A percentile compares a stretch with the other conserved stretches of the same genome.
phyloP scores from a whole-genome alignment of 2,888 invertebrate genomes.

The Drosophila gaucha region DNA sequence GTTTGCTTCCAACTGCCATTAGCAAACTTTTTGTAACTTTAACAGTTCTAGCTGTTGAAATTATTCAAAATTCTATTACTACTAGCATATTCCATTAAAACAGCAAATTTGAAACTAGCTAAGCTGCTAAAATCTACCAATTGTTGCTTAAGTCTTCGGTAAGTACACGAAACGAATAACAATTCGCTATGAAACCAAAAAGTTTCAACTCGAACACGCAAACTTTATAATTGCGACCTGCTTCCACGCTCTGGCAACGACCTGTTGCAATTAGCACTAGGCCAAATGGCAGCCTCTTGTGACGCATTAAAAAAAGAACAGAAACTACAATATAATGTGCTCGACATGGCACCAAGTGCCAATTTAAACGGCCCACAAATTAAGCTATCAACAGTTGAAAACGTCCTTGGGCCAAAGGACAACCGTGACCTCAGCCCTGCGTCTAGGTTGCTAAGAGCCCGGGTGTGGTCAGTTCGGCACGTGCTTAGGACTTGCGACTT shows the following conservation, averaged over 20 bases:
- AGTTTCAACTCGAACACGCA: constrained; percentile 6
- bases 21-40: too few relatives aligned
- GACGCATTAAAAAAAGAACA: constrained; percentile 11
- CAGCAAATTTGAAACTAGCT: neutral
- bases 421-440: too few relatives aligned
- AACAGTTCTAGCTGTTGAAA: neutral
- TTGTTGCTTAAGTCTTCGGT: neutral
- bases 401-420: neutral
- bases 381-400: constrained; percentile 27
- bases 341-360: constrained; percentile 19
- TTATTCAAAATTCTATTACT: neutral
- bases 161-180: constrained; percentile 9
- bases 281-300: constrained; percentile 12
- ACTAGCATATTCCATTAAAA: neutral
- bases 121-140: neutral
- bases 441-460: constrained; percentile 8
- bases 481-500: constrained; percentile 34
- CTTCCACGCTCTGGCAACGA: neutral
- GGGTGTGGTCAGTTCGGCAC: constrained; percentile 39
- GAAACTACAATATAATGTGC: constrained; percentile 5
- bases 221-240: constrained; percentile 21
- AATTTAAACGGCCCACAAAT: constrained; percentile 19
- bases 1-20: neutral
- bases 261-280: constrained; percentile 38
- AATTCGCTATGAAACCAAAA: neutral